Base-by-base conservation (phyloP, 2,113 vertebrate species). In the Andinoacara biseriatus region DNA sequence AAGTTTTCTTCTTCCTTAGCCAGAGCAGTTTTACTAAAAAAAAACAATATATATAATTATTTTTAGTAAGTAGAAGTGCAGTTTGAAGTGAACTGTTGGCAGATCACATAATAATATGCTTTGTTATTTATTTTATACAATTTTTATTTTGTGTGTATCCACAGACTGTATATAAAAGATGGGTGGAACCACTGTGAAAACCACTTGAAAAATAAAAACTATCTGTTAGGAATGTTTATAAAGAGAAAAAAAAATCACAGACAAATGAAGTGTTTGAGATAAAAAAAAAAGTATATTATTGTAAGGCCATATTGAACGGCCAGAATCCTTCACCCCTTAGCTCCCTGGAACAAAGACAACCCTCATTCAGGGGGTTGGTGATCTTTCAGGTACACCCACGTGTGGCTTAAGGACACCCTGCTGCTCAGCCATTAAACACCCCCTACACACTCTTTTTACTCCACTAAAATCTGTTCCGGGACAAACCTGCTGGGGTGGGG, bases 321-420 rank as follows among this genome's bases (percentile, higher is more conserved):
- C 65, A 49, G 14, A 49, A 26, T 18, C 63, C 60, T 78, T 61
- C 40, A 62, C 15, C 69, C 74, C 79, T 54, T 10, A 22, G 15
- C 8, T 9, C 63, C 61, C 13, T 2, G 24, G 33, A 10, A 22
- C 22, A 52, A 78, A 84, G 57, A 60, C 35, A 61, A 58, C 14
- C 49, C 52, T 31, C 76, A 52, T 38, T 80, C n/a, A n/a, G 43
- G 58, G 35, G 76, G 18, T 2, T 61, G n/a, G 9, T 87, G 78
- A 86, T 90, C 78, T 93, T 88, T 85, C 92, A 87, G 90, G 84
- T 89, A 92, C 86, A 87, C 87, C 40, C 31, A 86, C 84, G 87
- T 82, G 59, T 57, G 46, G 75, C 84, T 89, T 86, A 57, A 88
- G 79, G 90, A 90, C 88, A 83, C 78, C 88, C 93, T 79, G 80